Evolutionary conservation across 2,888 invertebrate species (phyloP).

Genomic region (Emmelina monodactyla): DNA sequence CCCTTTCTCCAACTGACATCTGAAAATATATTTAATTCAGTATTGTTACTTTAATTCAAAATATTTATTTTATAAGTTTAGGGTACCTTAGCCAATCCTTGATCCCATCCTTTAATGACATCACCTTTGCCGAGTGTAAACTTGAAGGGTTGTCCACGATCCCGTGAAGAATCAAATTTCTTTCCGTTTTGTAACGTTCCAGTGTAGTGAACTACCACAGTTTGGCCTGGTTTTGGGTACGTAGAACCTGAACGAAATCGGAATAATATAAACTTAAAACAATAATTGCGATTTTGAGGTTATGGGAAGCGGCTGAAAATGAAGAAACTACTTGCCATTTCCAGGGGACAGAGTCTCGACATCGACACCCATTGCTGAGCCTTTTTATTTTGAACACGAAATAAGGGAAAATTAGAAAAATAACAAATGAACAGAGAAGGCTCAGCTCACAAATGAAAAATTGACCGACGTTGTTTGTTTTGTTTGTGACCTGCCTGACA

Average conservation of each 20-base stretch:
- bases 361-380: slow-evolving; percentile 60
- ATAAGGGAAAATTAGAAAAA: no score
- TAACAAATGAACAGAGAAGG: no score
- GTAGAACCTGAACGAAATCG: slow-evolving; percentile 73
- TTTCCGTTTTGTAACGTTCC: slow-evolving; percentile 88
- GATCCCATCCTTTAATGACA: slow-evolving; percentile 98
- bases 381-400: background rate
- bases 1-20: slow-evolving; percentile 95
- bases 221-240: slow-evolving; percentile 93
- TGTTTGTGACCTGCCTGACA: background rate
- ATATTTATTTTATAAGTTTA: no score
- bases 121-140: slow-evolving; percentile 94
- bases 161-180: slow-evolving; percentile 96
- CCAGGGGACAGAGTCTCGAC: slow-evolving; percentile 49
- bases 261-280: slow-evolving; percentile 2
- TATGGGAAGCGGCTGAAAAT: background rate
- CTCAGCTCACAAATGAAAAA: background rate
- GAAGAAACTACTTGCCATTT: slow-evolving; percentile 27
- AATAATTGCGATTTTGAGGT: background rate
- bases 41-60: no score
- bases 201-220: slow-evolving; percentile 96
- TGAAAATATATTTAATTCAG: no score
- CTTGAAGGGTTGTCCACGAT: slow-evolving; percentile 92
- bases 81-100: slow-evolving; percentile 87
- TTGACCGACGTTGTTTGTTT: background rate